Conservation (phyloP, 2,113 vertebrate genomes). For the Pelmatolapia mariae region DNA sequence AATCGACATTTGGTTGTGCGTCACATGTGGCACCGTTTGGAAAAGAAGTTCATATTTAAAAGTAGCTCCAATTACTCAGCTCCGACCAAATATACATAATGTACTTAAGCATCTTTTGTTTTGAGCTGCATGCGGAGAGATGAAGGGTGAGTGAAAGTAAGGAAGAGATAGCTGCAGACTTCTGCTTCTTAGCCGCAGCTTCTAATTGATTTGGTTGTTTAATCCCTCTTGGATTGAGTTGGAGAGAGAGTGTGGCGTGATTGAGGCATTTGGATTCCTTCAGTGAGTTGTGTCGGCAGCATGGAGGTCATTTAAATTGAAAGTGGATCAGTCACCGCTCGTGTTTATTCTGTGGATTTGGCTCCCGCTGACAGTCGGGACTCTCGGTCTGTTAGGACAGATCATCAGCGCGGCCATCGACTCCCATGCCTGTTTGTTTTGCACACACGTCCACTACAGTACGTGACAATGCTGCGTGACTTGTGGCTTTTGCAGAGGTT, state of each 20-base stretch:
- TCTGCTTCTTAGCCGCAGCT: constrained; percentile 43
- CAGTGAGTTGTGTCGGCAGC: constrained; percentile 5
- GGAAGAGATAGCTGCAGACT: constrained; percentile 21
- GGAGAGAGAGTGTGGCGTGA: constrained; percentile 41
- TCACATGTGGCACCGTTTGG: not conserved
- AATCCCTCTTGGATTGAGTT: constrained; percentile 64
- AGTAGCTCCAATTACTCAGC: not conserved
- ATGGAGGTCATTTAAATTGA: constrained; percentile 63
- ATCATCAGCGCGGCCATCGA: constrained; percentile 38
- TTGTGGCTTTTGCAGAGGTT: not conserved
- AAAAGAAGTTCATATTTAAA: not conserved
- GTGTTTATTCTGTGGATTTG: constrained; percentile 59
- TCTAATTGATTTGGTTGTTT: constrained; percentile 71
- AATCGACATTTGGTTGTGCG: not conserved
- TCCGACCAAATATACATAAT: constrained; percentile 15
- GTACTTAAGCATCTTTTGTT: constrained; percentile 32
- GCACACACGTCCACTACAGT: not conserved
- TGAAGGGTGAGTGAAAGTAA: constrained; percentile 2
- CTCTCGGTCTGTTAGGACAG: constrained; percentile 30
- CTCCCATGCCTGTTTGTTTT: not conserved
- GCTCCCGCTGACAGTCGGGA: constrained; percentile 21
- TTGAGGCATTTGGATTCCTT: constrained; percentile 58
- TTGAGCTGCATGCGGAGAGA: not conserved
- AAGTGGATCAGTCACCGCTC: constrained; percentile 44
- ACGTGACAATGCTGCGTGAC: not conserved